Evolutionary conservation across 2,888 invertebrate species (phyloP), one percentile per base, ranked within the genome.

Genomic region (Lasioglossum pauxillum): DNA sequence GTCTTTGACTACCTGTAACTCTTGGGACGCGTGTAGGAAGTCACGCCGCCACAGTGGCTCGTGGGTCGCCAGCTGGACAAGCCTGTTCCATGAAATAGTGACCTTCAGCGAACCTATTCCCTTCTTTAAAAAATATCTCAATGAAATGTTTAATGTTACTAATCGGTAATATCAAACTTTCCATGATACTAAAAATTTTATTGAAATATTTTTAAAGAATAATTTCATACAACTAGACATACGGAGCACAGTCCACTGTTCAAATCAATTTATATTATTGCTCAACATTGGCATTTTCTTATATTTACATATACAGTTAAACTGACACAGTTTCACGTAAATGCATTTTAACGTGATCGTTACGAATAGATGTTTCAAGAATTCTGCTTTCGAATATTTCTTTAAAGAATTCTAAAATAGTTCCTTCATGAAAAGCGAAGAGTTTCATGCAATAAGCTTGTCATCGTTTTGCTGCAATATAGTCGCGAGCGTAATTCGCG

Each of bases 381-480:
- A n/a, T n/a, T n/a, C n/a, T n/a, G n/a, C n/a, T n/a, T n/a, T n/a
- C n/a, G n/a, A n/a, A n/a, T n/a, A n/a, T n/a, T n/a, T n/a, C n/a
- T n/a, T n/a, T n/a, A 2, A 4, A 35, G 8, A 19, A 19, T 5
- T 38, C 23, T 41, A 41, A 41, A 23, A n/a, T 5, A 23, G 12
- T 41, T 41, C 1, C 4, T 41, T 14, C n/a, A 12, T 5, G 4
- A 41, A 3, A 41, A 71, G 12, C 3, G 4, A 41, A n/a, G 23
- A 38, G 5, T 5, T 41, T n/a, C 14, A 5, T 5, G n/a, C 19
- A 14, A 14, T 41, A 69, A 23, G 5, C 5, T 41, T 71, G 41
- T 57, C n/a, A 57, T 57, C n/a, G 57, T 57, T n/a, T 12, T n/a
- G n/a, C n/a, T n/a, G n/a, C n/a, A 71, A 41, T 71, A 38, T n/a